Evolutionary conservation across 2,797 vertebrate species (phyloP).

Genomic region (Xiphophorus birchmanni): DNA sequence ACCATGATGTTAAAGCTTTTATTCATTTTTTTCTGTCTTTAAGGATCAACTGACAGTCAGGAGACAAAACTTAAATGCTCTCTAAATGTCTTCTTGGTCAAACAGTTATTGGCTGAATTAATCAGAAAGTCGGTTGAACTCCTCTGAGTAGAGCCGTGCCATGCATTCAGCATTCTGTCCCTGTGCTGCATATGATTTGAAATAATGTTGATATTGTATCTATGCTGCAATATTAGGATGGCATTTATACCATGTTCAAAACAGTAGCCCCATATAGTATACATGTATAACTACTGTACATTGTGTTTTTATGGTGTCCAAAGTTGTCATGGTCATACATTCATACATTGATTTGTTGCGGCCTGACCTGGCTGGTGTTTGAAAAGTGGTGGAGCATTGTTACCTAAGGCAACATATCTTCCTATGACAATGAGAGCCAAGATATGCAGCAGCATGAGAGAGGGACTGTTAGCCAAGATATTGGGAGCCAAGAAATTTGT

Average conservation of each 20-base stretch:
- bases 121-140: neutral
- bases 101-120: neutral
- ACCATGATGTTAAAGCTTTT: neutral
- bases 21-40: neutral
- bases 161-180: neutral
- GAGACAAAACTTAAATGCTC: neutral
- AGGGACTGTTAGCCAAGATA: neutral
- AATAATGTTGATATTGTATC: neutral
- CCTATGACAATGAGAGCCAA: too few relatives aligned
- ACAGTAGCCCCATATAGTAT: neutral
- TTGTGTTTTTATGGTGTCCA: neutral
- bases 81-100: neutral
- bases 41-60: neutral
- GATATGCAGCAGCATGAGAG: too few relatives aligned
- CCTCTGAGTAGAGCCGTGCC: neutral
- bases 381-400: neutral
- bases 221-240: neutral
- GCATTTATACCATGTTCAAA: neutral
- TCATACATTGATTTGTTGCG: neutral
- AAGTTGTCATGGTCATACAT: neutral
- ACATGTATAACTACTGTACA: neutral
- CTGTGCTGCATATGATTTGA: neutral
- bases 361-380: neutral
- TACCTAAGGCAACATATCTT: too few relatives aligned
- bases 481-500: neutral